Base-by-base conservation (phyloP, 2,888 invertebrate genomes). In the Catocala nupta region DNA sequence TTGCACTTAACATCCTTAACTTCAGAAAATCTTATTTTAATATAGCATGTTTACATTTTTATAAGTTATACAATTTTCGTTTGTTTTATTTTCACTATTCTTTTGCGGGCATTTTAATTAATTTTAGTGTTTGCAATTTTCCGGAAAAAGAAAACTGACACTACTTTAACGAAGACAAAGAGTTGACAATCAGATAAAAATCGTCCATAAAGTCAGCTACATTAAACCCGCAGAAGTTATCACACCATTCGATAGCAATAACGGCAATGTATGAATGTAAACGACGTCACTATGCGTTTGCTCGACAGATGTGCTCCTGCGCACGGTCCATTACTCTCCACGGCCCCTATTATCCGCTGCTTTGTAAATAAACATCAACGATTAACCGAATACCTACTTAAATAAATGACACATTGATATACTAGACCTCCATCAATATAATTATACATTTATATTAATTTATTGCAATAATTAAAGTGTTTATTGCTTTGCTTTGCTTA, bases 241-340 rank as follows among this genome's bases (percentile, higher is more conserved):
- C 52, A 62, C 53, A 59, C 5, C 50, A 56, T 49, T 63, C 39
- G 43, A 49, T 50, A 39, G 10, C 11, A 34, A 61, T 54, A 51
- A 48, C 39, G 25, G 64, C 70, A 77, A 80, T 82, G 77, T 82
- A 79, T 83, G 77, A 79, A 81, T 81, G 80, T 82, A 81, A 79
- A 69, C 65, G 76, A 68, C 73, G 73, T 80, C 77, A 78, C 77
- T 68, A 80, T 80, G 81, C 79, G 78, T 85, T 88, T 86, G 88
- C 77, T 47, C 63, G 90, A 75, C 85, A 85, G 83, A 82, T 81
- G 86, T 82, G 82, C 70, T 65, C 60, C 33, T 70, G 74, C 76
- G 80, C 80, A 85, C 90, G 90, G 84, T 82, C 84, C 91, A 91
- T 92, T 93, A 89, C 90, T 81, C 80, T 71, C 62, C 69, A 69